These are phyloP conservation scores for Drosophila asahinai DNA, from an alignment of 1,140 invertebrate genomes.

Conservation along the genomic window DNA sequence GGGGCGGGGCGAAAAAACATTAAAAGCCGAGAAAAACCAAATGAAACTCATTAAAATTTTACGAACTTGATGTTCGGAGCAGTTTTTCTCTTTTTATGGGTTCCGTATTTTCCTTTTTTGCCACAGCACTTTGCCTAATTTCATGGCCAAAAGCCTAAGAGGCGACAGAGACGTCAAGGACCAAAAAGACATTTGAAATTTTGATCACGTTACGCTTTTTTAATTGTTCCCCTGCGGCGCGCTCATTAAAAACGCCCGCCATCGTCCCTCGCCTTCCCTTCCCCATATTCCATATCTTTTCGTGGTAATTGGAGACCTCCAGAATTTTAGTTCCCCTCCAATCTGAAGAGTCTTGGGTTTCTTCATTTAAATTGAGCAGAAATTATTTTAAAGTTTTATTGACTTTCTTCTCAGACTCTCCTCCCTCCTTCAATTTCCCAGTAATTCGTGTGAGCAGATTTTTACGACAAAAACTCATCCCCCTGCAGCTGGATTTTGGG, in stretches of 20 bases:
- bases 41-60: conserved; percentile 83
- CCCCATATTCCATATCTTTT: conserved; percentile 21
- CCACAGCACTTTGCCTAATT: conserved; percentile 76
- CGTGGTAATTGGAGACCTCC: conserved; percentile 67
- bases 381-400: conserved; percentile 76
- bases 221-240: conserved; percentile 81
- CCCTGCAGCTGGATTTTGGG: conserved; percentile 4
- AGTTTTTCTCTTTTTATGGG: conserved; percentile 82
- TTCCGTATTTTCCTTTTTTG: conserved; percentile 47
- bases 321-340: conserved; percentile 33
- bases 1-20: conserved; percentile 21
- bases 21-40: conserved; percentile 66
- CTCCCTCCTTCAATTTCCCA: not conserved
- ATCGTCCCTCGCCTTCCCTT: not conserved
- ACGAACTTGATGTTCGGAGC: conserved; percentile 74
- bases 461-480: conserved; percentile 36
- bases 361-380: conserved; percentile 56
- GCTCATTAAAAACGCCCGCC: conserved; percentile 60
- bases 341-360: conserved; percentile 8
- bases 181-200: conserved; percentile 77
- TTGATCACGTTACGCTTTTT: conserved; percentile 82
- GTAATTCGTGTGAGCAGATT: conserved; percentile 30
- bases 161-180: conserved; percentile 66
- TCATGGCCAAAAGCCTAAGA: conserved; percentile 53
- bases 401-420: conserved; percentile 36